Base-by-base conservation (phyloP, 2,888 invertebrate species). In the Melieria crassipennis region DNA sequence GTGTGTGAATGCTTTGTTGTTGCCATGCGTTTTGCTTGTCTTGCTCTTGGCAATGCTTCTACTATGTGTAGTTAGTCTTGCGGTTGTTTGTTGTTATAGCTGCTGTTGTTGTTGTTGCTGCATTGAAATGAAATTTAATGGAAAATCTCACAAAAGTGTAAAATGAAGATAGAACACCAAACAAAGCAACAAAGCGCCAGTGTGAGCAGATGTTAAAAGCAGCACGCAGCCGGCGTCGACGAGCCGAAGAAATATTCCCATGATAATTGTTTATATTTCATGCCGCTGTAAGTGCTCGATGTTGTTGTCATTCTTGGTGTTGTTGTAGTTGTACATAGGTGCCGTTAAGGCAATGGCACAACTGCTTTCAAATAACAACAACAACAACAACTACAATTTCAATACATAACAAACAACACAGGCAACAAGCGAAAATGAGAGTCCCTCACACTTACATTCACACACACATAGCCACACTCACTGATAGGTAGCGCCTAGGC, bases 41-140 rank as follows among this genome's bases (percentile, higher is more conserved):
- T 30, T 30, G 30, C 30, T 30, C 30, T 30, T 30, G 30, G 30
- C 30, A 30, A 30, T 30, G 30, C 30, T 30, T 30, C 1, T 30
- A 30, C 30, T 30, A 30, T 30, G 30, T 30, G 30, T 30, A 30
- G 30, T 30, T 30, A 30, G 1, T 30, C 30, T 30, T 30, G 30
- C 2, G 3, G 52, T 52, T 61, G 50, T 50, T 4, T 43, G 13
- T 13, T 13, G 5, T n/a, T 13, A 60, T 62, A 47, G 56, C 11
- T 30, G 46, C n/a, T 65, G 11, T 55, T 62, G 47, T 60, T 55
- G 60, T 60, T 60, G 50, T 56, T 65, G 58, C 30, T 63, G 64
- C 47, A 69, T 50, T 71, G 48, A 70, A 77, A 77, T 78, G 73
- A 77, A 75, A 77, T 77, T 76, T 73, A 76, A 78, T 76, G 76